These are phyloP conservation scores for Crotalus adamanteus DNA, from an alignment of 2,797 vertebrate genomes.

Conservation along the genomic window DNA sequence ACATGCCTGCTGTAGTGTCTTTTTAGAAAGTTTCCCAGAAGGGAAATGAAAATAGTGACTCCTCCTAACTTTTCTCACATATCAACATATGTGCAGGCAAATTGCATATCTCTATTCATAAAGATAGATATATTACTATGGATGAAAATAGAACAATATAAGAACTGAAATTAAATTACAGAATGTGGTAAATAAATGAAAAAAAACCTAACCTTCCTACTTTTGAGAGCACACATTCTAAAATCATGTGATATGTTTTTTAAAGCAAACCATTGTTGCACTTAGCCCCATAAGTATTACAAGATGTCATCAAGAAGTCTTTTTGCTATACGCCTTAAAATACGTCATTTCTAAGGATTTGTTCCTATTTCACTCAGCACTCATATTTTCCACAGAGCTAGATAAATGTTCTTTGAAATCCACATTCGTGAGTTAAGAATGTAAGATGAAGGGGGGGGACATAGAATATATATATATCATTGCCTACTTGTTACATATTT, in stretches of 20 bases:
- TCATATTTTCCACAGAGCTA: not conserved
- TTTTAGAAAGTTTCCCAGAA: not conserved
- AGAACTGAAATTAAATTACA: not conserved
- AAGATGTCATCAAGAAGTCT: not conserved
- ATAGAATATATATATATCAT: not conserved
- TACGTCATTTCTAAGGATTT: not conserved
- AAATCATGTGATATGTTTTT: not conserved
- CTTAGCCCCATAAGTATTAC: not conserved
- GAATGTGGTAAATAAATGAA: not conserved
- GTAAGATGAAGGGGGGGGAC: not conserved
- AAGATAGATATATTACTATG: not conserved
- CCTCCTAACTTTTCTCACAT: too few species aligned
- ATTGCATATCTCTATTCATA: not conserved
- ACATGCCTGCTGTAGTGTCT: not conserved
- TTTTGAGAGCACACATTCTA: not conserved
- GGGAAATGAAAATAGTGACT: not conserved
- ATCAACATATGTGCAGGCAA: not conserved
- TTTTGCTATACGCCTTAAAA: not conserved
- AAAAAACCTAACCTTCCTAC: not conserved
- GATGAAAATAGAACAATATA: not conserved
- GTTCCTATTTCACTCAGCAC: not conserved
- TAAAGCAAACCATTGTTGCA: not conserved
- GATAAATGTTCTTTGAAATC: not conserved
- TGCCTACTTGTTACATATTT: not conserved
- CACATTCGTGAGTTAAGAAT: not conserved